Evolutionary conservation across 2,888 invertebrate species (phyloP).

Genomic region (Portevinia maculata): DNA sequence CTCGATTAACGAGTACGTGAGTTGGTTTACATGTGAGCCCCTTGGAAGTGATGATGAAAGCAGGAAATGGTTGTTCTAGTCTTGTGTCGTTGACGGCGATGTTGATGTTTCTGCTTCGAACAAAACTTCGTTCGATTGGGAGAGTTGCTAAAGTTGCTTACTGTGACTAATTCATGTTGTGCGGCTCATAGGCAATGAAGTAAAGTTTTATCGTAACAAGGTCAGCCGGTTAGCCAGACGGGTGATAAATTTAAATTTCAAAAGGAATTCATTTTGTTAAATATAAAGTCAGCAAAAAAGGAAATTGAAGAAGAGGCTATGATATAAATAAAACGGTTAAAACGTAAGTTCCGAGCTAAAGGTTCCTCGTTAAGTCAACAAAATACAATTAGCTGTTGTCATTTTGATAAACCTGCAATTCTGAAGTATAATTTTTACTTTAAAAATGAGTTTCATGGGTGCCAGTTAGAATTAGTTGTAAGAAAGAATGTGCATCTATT

Average conservation of each 20-base stretch:
- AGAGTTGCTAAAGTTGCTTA: conserved; percentile 2
- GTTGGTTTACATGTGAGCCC: conserved; percentile 22
- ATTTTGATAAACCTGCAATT: no score
- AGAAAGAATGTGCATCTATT: no score
- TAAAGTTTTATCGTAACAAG: conserved; percentile 71
- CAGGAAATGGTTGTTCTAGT: conserved; percentile 35
- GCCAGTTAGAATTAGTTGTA: no score
- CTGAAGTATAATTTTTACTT: no score
- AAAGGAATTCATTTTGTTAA: conserved; percentile 9
- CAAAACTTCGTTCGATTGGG: neutral
- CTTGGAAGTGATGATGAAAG: conserved; percentile 14
- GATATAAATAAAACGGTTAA: neutral
- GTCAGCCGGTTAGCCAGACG: conserved; percentile 54
- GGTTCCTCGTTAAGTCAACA: conserved; percentile 18
- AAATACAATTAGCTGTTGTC: no score
- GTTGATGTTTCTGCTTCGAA: neutral
- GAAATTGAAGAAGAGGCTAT: neutral
- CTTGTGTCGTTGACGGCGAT: neutral
- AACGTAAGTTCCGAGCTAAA: neutral
- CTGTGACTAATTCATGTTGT: conserved; percentile 26
- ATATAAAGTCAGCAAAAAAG: conserved; percentile 9
- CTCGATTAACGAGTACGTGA: conserved; percentile 8
- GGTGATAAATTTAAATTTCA: conserved; percentile 40
- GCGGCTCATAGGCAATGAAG: conserved; percentile 54
- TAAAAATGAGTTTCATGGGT: no score